Conservation (phyloP, 2,113 vertebrate species). For the Toxotes chatareus region DNA sequence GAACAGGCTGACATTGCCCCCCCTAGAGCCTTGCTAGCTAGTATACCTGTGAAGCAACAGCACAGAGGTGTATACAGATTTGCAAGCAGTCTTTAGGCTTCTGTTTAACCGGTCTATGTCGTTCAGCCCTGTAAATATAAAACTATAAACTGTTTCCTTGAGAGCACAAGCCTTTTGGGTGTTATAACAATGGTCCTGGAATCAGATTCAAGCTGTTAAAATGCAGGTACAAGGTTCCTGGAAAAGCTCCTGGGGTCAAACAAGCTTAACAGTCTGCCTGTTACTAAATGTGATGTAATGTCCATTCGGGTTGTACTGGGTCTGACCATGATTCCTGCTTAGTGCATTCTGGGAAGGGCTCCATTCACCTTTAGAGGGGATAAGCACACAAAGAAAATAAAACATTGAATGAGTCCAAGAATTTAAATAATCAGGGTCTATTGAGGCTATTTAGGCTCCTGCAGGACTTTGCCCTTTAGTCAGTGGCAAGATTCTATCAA, state of each 20-base stretch:
- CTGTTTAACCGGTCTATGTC: not conserved
- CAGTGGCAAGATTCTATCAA: constrained; percentile 27
- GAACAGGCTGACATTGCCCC: not conserved
- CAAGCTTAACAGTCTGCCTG: not conserved
- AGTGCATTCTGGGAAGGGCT: constrained; percentile 8
- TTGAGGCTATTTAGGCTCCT: constrained; percentile 42
- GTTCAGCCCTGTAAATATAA: not conserved
- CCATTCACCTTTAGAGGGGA: constrained; percentile 3
- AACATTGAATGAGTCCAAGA: constrained; percentile 46
- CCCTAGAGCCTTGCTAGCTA: not conserved
- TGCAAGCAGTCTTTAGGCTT: not conserved
- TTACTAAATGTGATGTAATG: not conserved
- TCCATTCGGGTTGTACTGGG: constrained; percentile 3
- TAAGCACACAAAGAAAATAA: constrained; percentile 38
- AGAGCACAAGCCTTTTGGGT: not conserved
- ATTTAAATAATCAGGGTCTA: constrained; percentile 39
- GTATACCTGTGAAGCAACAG: not conserved
- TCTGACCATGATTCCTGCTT: not conserved
- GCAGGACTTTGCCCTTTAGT: constrained; percentile 42
- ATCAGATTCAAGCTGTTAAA: not conserved
- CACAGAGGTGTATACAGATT: not conserved
- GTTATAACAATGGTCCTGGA: not conserved
- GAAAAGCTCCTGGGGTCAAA: not conserved
- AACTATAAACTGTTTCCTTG: not conserved
- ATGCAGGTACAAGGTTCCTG: not conserved